phyloP scores from a whole-genome alignment of 2,888 invertebrate genomes.

The Caenorhabditis sp. region DNA sequence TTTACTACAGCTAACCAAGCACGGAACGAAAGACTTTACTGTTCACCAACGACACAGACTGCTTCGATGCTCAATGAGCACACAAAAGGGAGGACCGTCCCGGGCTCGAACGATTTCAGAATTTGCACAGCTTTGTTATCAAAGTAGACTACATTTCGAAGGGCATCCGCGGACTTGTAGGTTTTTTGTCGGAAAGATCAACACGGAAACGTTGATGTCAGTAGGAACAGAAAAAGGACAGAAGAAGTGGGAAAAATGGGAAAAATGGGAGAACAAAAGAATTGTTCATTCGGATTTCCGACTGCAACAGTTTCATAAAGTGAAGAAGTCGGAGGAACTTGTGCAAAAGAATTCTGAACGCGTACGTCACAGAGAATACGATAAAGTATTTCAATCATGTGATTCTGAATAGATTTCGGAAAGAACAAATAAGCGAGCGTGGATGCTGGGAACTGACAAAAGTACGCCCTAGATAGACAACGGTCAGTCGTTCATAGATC shows the following conservation, averaged over 20 bases:
- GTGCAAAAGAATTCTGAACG: neutral
- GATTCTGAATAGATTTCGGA: no score
- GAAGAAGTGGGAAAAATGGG: neutral
- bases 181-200: neutral
- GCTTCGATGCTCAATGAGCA: conserved; percentile 47
- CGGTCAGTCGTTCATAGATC: no score
- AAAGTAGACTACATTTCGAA: conserved; percentile 39
- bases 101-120: neutral
- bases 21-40: neutral
- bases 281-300: conserved; percentile 25
- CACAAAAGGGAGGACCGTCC: neutral
- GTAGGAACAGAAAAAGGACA: no score
- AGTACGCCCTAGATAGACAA: no score
- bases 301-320: conserved; percentile 23
- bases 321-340: neutral
- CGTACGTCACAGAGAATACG: conserved; percentile 1
- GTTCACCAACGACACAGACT: conserved; percentile 34
- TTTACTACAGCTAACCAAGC: conserved; percentile 35
- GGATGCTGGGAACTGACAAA: no score
- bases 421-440: no score
- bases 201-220: no score
- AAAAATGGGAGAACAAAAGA: conserved; percentile 48
- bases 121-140: conserved; percentile 42
- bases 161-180: conserved; percentile 5
- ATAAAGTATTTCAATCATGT: no score